Conservation (phyloP, 2,888 invertebrate genomes). For the Xestia xanthographa region DNA sequence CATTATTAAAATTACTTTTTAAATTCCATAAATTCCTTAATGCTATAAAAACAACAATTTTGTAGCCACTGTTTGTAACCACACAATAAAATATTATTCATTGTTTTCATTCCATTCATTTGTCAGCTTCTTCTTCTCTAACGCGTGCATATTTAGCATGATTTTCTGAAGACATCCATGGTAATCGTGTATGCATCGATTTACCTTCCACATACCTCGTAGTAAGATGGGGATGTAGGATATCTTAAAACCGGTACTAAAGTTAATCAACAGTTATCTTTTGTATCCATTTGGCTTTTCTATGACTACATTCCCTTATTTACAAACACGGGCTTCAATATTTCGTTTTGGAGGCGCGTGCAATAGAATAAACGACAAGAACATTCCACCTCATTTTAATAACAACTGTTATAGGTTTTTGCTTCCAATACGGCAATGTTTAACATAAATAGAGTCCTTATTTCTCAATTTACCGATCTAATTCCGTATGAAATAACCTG, state of each 20-base stretch:
- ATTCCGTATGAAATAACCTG: slow-evolving; percentile 63
- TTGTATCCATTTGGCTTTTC: not conserved
- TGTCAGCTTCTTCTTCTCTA: not conserved
- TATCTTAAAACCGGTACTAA: not conserved
- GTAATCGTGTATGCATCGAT: not conserved
- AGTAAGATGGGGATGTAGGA: not conserved
- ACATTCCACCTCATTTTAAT: slow-evolving; percentile 29
- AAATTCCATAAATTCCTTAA: too few species aligned
- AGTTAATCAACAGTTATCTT: not conserved
- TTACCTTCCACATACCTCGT: not conserved
- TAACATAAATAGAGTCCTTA: slow-evolving; percentile 44
- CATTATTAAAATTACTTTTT: too few species aligned
- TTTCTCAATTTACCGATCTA: slow-evolving; percentile 57
- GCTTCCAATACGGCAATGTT: slow-evolving; percentile 23
- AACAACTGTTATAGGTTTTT: slow-evolving; percentile 29
- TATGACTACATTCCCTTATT: not conserved
- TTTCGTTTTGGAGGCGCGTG: not conserved
- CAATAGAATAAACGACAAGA: slow-evolving; percentile 8
- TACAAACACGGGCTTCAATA: not conserved
- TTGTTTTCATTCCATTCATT: not conserved
- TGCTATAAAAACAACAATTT: too few species aligned
- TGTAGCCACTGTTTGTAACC: too few species aligned
- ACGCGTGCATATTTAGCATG: too few species aligned
- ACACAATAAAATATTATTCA: too few species aligned
- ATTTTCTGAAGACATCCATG: not conserved